Evolutionary conservation across 2,113 vertebrate genomes (phyloP).

Genomic region (Pycnonotus jocosus): DNA sequence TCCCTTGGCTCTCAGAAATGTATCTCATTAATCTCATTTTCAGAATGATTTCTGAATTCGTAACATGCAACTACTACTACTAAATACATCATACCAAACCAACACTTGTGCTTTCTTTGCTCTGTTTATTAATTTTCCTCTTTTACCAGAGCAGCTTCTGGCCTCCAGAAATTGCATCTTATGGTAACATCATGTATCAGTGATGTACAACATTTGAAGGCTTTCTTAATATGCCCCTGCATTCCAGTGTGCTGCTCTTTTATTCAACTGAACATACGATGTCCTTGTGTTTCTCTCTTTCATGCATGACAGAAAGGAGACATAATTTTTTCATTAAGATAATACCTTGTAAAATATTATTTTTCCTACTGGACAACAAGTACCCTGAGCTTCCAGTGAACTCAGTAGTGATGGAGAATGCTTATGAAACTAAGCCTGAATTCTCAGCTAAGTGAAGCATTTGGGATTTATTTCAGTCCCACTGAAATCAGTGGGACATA

Average conservation of each 20-base stretch:
- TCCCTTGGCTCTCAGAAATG: neutral
- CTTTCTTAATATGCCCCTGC: neutral
- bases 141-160: neutral
- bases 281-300: neutral
- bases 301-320: neutral
- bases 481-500: neutral
- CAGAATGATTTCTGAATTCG: neutral
- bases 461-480: neutral
- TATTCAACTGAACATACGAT: neutral
- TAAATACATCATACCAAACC: neutral
- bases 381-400: neutral
- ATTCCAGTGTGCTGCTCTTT: neutral
- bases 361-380: neutral
- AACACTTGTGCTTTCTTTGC: neutral
- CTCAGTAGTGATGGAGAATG: neutral
- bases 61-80: neutral
- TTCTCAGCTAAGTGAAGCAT: neutral
- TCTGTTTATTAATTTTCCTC: neutral
- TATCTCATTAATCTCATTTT: neutral
- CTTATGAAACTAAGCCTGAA: neutral
- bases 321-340: neutral
- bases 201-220: neutral
- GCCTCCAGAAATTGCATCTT: neutral
- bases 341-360: neutral
- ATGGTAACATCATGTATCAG: neutral